A percentile compares a stretch with the other conserved stretches of the same genome.
These are phyloP conservation scores for Brachyalestes nurse DNA, from an alignment of 2,797 vertebrate genomes.

Conservation along the genomic window DNA sequence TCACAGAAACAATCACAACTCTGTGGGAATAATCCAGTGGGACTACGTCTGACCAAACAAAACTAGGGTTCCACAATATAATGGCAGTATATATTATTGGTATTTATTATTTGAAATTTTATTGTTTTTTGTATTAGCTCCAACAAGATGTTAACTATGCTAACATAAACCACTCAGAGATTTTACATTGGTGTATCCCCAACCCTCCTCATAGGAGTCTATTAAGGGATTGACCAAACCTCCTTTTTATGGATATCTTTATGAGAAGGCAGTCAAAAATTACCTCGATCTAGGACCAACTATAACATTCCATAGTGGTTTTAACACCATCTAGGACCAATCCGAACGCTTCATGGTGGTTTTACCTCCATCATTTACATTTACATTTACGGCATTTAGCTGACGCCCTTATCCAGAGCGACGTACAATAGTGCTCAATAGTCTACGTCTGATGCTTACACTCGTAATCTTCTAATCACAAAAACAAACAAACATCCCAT, in stretches of 20 bases:
- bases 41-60: not conserved
- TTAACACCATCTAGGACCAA: not conserved
- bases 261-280: not conserved
- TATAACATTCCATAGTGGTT: not conserved
- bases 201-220: not conserved
- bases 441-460: too few relatives aligned
- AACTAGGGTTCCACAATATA: not conserved
- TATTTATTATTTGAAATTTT: not conserved
- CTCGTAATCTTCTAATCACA: too few relatives aligned
- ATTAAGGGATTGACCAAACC: not conserved
- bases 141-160: not conserved
- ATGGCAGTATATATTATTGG: not conserved
- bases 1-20: not conserved
- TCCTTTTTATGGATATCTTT: not conserved
- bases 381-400: too few relatives aligned
- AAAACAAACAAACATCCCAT: not conserved
- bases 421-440: too few relatives aligned
- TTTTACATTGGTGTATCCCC: too few relatives aligned
- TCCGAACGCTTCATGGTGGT: not conserved
- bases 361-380: not conserved
- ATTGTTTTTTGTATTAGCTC: too few relatives aligned
- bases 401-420: too few relatives aligned
- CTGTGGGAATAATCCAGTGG: not conserved
- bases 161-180: too few relatives aligned
- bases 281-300: not conserved